These are phyloP conservation scores for Mythimna pallens DNA, from an alignment of 2,888 invertebrate species.

Conservation along the genomic window DNA sequence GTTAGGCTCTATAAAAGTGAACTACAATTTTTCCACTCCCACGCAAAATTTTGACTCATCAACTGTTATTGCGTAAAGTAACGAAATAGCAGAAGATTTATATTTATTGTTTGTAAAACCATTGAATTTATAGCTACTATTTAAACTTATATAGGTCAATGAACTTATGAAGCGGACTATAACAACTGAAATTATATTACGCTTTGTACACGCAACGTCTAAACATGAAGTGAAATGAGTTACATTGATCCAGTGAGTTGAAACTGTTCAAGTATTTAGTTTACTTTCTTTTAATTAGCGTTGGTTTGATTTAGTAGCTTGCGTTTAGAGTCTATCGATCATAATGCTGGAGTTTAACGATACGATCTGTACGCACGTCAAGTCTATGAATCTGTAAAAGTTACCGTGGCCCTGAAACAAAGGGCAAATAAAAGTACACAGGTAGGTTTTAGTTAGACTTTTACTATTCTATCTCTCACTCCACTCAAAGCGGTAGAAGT, in stretches of 20 bases:
- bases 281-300: slow-evolving; percentile 46
- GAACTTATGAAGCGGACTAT: slow-evolving; percentile 53
- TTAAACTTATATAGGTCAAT: slow-evolving; percentile 59
- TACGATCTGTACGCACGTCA: slow-evolving; percentile 25
- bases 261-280: slow-evolving; percentile 39
- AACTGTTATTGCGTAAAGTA: slow-evolving; percentile 58
- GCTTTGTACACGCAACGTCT: slow-evolving; percentile 51
- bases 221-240: slow-evolving; percentile 41
- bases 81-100: slow-evolving; percentile 61
- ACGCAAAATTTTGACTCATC: slow-evolving; percentile 41
- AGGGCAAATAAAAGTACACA: neutral
- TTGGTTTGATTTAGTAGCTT: slow-evolving; percentile 20
- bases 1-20: slow-evolving; percentile 3
- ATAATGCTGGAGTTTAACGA: slow-evolving; percentile 7
- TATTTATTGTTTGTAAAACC: slow-evolving; percentile 56
- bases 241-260: slow-evolving; percentile 44
- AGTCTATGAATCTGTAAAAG: neutral
- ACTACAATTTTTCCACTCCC: slow-evolving; percentile 34
- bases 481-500: no score
- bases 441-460: no score
- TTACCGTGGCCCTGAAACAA: neutral
- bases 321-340: slow-evolving; percentile 28
- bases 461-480: no score
- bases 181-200: slow-evolving; percentile 50
- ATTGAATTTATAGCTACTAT: slow-evolving; percentile 54